Conservation (phyloP, 2,888 invertebrate species). For the Phortica okadai region DNA sequence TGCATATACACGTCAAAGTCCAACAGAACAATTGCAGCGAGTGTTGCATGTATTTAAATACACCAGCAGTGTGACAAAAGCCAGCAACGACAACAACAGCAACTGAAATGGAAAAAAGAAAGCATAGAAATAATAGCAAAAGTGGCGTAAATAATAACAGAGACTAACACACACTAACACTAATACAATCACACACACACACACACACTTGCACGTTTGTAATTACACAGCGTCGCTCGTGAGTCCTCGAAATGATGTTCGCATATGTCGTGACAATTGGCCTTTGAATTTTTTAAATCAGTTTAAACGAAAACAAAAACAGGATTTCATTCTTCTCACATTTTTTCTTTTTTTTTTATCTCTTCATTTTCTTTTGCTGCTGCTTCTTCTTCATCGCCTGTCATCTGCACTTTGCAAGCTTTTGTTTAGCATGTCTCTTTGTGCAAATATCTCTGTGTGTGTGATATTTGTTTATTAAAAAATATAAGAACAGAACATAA, state of each 20-base stretch:
- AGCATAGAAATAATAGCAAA: conserved; percentile 56
- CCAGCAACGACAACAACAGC: conserved; percentile 37
- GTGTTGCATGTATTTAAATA: conserved; percentile 60
- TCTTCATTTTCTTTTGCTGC: too few species aligned
- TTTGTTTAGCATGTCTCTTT: background rate
- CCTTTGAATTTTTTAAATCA: conserved; percentile 70
- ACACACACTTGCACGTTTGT: conserved; percentile 10
- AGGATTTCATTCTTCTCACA: conserved; percentile 33
- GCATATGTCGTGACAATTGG: conserved; percentile 60
- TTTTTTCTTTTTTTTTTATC: conserved; percentile 34
- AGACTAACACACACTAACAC: conserved; percentile 24
- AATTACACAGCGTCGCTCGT: conserved; percentile 9
- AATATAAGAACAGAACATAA: background rate
- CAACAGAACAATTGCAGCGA: conserved; percentile 16
- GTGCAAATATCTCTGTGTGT: conserved; percentile 44
- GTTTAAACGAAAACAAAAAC: conserved; percentile 69
- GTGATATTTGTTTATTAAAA: background rate
- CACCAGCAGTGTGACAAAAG: conserved; percentile 33
- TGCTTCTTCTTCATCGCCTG: conserved; percentile 58
- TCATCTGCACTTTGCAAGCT: conserved; percentile 42
- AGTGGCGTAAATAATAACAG: conserved; percentile 60
- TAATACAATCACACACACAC: conserved; percentile 14
- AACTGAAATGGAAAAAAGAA: conserved; percentile 32
- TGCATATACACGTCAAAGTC: conserved; percentile 3
- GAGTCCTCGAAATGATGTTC: conserved; percentile 6